Conservation (phyloP, 2,888 invertebrate genomes). For the Saturnia pavonia region DNA sequence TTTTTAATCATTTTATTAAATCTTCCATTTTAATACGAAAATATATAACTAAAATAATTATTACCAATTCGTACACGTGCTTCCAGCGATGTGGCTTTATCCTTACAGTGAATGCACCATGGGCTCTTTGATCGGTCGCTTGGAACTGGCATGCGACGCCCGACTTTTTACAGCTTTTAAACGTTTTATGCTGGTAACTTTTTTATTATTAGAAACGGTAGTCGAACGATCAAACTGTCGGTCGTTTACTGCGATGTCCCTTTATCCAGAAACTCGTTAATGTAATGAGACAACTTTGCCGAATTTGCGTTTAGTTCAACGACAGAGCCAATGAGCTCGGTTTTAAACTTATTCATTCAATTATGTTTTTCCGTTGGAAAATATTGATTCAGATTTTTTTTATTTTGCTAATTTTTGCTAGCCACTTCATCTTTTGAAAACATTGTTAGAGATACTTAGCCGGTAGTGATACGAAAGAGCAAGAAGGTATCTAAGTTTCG, state of each 20-base stretch:
- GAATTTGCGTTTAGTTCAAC: constrained; percentile 6
- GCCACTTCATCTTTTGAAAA: too few relatives aligned
- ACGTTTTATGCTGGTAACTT: constrained; percentile 36
- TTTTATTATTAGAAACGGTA: constrained; percentile 31
- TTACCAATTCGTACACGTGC: background rate
- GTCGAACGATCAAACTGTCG: constrained; percentile 32
- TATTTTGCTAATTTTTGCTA: background rate
- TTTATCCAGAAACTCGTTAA: constrained; percentile 28
- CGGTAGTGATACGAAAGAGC: too few relatives aligned
- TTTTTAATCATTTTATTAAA: too few relatives aligned
- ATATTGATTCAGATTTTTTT: background rate
- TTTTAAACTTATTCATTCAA: constrained; percentile 11
- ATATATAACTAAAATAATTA: too few relatives aligned
- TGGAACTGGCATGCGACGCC: constrained; percentile 38
- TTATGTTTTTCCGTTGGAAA: background rate
- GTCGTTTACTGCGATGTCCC: constrained; percentile 25
- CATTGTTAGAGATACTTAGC: too few relatives aligned
- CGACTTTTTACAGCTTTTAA: constrained; percentile 48
- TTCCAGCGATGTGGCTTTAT: background rate
- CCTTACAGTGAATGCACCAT: constrained; percentile 9
- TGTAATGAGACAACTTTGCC: constrained; percentile 21
- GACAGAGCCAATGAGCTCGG: background rate
- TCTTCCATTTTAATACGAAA: too few relatives aligned
- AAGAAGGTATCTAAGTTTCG: too few relatives aligned
- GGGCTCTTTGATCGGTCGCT: constrained; percentile 51